A percentile compares a stretch with the other conserved stretches of the same genome.
Conservation (phyloP, 2,113 vertebrate species). For the Tragelaphus imberbis region DNA sequence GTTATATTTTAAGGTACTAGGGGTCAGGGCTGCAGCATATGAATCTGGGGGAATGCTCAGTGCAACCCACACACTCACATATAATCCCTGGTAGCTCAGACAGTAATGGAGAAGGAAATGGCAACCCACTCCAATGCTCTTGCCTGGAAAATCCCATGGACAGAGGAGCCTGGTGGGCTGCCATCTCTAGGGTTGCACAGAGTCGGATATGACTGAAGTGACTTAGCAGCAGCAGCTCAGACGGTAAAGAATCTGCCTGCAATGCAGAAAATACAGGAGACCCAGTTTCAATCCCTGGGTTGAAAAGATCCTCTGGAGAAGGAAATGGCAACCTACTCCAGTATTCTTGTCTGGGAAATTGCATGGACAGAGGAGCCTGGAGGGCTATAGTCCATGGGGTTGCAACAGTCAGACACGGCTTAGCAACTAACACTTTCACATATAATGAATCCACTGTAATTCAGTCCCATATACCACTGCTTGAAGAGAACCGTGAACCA, state of each 20-base stretch:
- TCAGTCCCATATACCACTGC: neutral
- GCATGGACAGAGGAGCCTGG: neutral
- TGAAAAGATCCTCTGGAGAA: neutral
- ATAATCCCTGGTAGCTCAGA: neutral
- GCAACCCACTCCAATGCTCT: neutral
- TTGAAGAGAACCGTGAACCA: neutral
- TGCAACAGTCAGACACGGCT: neutral
- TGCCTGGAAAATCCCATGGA: neutral
- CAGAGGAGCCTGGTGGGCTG: neutral
- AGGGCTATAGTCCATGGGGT: neutral
- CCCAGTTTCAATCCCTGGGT: neutral
- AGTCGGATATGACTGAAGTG: neutral
- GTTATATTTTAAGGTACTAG: neutral
- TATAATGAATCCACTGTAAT: neutral
- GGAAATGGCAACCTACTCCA: neutral
- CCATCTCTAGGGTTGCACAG: accelerated
- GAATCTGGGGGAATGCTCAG: neutral
- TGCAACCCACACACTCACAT: neutral
- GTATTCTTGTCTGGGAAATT: neutral
- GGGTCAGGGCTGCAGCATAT: neutral
- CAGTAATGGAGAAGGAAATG: neutral
- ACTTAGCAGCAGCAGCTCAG: neutral
- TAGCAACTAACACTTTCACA: neutral
- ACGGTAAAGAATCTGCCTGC: neutral
- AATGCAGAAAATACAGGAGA: neutral